A percentile compares a stretch with the other conserved stretches of the same genome.
These are phyloP conservation scores for Cyanoderma ruficeps DNA, from an alignment of 2,113 vertebrate genomes.

Conservation along the genomic window DNA sequence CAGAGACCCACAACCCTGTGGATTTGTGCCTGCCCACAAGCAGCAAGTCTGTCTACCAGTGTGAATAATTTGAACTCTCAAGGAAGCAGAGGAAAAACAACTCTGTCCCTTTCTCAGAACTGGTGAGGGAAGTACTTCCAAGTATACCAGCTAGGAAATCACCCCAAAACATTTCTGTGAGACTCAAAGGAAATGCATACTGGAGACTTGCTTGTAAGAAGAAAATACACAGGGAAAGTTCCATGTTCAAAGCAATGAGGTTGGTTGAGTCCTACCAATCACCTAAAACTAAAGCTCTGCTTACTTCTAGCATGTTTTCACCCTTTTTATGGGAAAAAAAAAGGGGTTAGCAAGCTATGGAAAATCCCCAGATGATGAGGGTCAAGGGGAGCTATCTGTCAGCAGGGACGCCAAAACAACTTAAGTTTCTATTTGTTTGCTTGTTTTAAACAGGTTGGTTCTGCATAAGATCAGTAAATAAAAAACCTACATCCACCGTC, in stretches of 20 bases:
- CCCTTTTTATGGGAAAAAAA: neutral
- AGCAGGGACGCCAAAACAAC: neutral
- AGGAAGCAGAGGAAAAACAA: neutral
- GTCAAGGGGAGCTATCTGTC: neutral
- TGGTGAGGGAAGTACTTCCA: neutral
- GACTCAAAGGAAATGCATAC: neutral
- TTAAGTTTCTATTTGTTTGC: neutral
- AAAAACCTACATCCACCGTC: neutral
- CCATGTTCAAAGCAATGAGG: neutral
- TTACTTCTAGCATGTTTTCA: neutral
- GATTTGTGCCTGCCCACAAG: neutral
- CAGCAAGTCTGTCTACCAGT: neutral
- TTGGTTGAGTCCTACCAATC: neutral
- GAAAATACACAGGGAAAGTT: neutral
- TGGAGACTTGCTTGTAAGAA: neutral
- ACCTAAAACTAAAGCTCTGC: neutral
- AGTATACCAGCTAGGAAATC: neutral
- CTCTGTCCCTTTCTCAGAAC: neutral
- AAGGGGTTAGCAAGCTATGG: neutral
- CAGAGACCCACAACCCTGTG: neutral
- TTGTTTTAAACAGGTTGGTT: neutral
- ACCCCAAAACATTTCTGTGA: neutral
- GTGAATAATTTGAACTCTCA: neutral
- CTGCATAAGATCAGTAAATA: neutral
- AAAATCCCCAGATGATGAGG: neutral